These are phyloP conservation scores for Cochlearius cochlearius DNA, from an alignment of 2,113 vertebrate species.

Conservation along the genomic window DNA sequence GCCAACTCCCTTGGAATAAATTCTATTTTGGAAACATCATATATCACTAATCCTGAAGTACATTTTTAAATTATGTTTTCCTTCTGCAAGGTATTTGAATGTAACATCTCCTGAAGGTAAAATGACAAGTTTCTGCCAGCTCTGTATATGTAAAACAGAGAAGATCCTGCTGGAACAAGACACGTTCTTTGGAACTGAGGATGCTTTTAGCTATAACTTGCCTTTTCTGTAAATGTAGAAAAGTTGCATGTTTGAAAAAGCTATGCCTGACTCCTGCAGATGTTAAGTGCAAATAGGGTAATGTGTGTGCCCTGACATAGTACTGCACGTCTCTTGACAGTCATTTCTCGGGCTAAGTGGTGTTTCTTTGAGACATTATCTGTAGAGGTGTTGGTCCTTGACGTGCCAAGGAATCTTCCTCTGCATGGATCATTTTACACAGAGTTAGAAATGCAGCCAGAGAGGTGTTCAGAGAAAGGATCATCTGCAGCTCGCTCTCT, in stretches of 20 bases:
- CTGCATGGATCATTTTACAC: background rate
- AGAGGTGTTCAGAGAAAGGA: background rate
- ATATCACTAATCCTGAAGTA: background rate
- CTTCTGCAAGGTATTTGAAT: background rate
- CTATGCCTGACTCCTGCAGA: background rate
- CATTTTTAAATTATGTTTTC: background rate
- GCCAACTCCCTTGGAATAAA: background rate
- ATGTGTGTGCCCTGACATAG: background rate
- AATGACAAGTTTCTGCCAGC: background rate
- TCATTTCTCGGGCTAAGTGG: background rate
- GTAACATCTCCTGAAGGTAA: background rate
- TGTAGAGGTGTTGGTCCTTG: background rate
- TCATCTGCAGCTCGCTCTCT: background rate
- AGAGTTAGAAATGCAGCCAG: background rate
- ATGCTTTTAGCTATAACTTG: background rate
- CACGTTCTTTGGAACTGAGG: background rate
- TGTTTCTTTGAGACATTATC: background rate
- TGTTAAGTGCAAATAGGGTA: background rate
- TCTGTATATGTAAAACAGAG: background rate
- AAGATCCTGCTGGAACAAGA: background rate
- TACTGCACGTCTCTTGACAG: rapidly evolving
- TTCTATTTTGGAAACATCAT: background rate
- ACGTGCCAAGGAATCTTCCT: background rate
- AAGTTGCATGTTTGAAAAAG: background rate
- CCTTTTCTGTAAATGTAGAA: background rate